phyloP scores from a whole-genome alignment of 2,113 vertebrate genomes.

The Dolichallabes microphthalmus region DNA sequence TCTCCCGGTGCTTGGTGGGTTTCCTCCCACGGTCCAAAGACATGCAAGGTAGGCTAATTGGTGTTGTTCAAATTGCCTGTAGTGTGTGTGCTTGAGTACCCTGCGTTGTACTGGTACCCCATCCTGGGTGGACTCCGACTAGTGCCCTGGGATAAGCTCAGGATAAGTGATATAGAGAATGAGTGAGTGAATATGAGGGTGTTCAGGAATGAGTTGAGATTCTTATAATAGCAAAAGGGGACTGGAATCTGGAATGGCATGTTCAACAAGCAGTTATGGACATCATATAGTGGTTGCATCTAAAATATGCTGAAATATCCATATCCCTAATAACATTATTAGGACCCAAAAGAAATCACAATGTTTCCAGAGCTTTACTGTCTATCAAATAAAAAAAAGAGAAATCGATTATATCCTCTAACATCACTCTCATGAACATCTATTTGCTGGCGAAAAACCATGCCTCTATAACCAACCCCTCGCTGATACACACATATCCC shows the following conservation, averaged over 20 bases:
- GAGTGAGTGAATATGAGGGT: no score
- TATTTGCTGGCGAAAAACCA: not conserved
- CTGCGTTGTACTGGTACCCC: no score
- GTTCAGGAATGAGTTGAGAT: no score
- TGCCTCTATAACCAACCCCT: not conserved
- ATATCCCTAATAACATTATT: not conserved
- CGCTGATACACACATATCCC: constrained; percentile 7
- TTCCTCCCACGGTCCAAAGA: no score
- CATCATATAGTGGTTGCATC: not conserved
- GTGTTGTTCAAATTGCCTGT: no score
- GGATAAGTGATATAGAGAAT: no score
- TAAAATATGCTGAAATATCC: not conserved
- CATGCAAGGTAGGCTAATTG: no score
- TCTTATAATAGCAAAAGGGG: not conserved
- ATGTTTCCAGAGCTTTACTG: not conserved
- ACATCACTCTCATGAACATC: not conserved
- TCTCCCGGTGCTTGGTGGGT: no score
- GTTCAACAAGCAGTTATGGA: not conserved
- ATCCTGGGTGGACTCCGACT: no score
- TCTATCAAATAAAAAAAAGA: not conserved
- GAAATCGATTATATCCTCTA: not conserved
- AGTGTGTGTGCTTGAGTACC: no score
- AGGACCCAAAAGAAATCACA: not conserved
- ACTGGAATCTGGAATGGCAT: not conserved
- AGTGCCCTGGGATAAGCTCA: no score